A percentile compares a stretch with the other conserved stretches of the same genome.
These are phyloP conservation scores for Cercopithecus mona DNA, from an alignment of 2,113 vertebrate species.

Conservation along the genomic window DNA sequence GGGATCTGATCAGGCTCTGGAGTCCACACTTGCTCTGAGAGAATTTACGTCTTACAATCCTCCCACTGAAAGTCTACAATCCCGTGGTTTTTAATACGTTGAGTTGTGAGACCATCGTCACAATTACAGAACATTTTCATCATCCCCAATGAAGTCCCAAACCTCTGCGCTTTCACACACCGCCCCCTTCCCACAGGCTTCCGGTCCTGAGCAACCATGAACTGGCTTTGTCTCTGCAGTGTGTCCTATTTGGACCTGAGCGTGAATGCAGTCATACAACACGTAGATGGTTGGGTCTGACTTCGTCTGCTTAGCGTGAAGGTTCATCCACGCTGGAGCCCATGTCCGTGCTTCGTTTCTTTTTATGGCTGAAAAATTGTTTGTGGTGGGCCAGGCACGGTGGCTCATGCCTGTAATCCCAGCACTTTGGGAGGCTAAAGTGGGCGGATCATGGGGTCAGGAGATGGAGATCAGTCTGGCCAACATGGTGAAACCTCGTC, in stretches of 20 bases:
- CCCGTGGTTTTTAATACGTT: too few relatives aligned
- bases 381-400: accelerated
- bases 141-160: not conserved
- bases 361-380: not conserved
- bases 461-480: too few relatives aligned
- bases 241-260: accelerated
- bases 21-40: not conserved
- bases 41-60: not conserved
- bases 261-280: accelerated
- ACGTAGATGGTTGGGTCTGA: accelerated
- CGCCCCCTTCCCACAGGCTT: not conserved
- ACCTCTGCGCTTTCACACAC: not conserved
- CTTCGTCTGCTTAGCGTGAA: accelerated
- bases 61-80: not conserved
- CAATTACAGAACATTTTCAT: not conserved
- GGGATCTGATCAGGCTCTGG: accelerated
- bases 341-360: accelerated
- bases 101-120: not conserved
- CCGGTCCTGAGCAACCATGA: accelerated
- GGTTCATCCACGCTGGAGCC: accelerated
- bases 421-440: too few relatives aligned
- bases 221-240: accelerated
- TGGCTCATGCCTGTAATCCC: not conserved
- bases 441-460: accelerated
- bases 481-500: too few relatives aligned